Evolutionary conservation across 2,888 invertebrate species (phyloP).

Genomic region (Aleiodes testaceus): DNA sequence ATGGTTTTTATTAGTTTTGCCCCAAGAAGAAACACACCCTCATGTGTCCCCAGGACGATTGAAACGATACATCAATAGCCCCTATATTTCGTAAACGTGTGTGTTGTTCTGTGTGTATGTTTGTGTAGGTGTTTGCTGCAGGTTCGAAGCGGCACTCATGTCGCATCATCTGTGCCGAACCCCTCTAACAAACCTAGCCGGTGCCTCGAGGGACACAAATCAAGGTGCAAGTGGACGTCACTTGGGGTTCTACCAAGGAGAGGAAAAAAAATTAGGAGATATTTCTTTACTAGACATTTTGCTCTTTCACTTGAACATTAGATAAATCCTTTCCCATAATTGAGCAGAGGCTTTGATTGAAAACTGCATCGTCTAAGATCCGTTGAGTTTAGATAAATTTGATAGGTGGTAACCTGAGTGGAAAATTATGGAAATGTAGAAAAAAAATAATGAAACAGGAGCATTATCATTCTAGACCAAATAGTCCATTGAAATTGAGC

Average conservation of each 20-base stretch:
- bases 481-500: too few relatives aligned
- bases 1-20: conserved; percentile 55
- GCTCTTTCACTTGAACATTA: too few relatives aligned
- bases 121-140: conserved; percentile 7
- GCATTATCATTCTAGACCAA: too few relatives aligned
- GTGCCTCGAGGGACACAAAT: conserved; percentile 41
- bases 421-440: too few relatives aligned
- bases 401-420: too few relatives aligned
- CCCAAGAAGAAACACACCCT: conserved; percentile 36
- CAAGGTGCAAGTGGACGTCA: conserved; percentile 46
- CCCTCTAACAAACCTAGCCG: not conserved
- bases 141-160: conserved; percentile 30
- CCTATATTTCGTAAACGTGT: not conserved
- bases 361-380: too few relatives aligned
- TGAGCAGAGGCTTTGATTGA: too few relatives aligned
- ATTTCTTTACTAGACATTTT: too few relatives aligned
- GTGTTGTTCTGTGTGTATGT: conserved; percentile 2
- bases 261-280: conserved; percentile 9
- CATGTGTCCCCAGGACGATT: conserved; percentile 55
- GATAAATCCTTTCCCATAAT: too few relatives aligned
- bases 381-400: too few relatives aligned
- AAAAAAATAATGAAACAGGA: too few relatives aligned
- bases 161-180: conserved; percentile 24
- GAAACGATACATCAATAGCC: conserved; percentile 59
- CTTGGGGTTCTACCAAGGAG: conserved; percentile 5